Base-by-base conservation (phyloP, 1,140 invertebrate genomes). In the Polypedilum vanderplanki region DNA sequence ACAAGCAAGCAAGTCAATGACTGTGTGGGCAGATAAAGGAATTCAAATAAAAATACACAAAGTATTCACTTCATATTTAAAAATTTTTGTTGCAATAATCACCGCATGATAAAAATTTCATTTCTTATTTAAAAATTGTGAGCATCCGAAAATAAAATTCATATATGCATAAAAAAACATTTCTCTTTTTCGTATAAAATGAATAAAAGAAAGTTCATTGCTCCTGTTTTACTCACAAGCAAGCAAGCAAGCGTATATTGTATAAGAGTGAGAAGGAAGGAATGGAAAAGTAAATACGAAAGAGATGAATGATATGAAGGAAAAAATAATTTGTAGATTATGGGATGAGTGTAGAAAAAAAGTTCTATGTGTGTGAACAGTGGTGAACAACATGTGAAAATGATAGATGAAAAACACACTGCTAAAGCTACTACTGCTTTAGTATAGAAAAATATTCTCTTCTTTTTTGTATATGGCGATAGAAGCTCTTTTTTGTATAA, bases 221-320 rank as follows among this genome's bases (percentile, higher is more conserved):
- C 12, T n/a, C 46, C 15, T 33, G 5, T 33, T 3, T 33, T 33
- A 33, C 24, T 33, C 24, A 33, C 24, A 33, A 33, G 24, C 24
- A 33, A 33, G 24, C 24, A 3, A 33, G n/a, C n/a, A n/a, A n/a
- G n/a, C n/a, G n/a, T 33, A 5, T 5, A 33, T 33, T 33, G 5
- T 33, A 33, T 33, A 12, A 4, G 46, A 57, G n/a, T 57, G 46
- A 12, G n/a, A 57, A 57, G 12, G n/a, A 57, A 46, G 41, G 12
- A 57, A 57, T n/a, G 46, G 46, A n/a, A 57, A 57, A 57, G 46
- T n/a, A 57, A 57, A n/a, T n/a, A 57, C 12, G 46, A 57, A 57
- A 57, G n/a, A 57, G 46, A 57, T 57, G 46, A 57, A 57, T 57
- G 46, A 57, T 57, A 57, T 57, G 46, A 57, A 33, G 46, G 12